Evolutionary conservation across 1,140 invertebrate species (phyloP), one percentile per base, ranked within the genome.

Genomic region (Drosophila novamexicana): DNA sequence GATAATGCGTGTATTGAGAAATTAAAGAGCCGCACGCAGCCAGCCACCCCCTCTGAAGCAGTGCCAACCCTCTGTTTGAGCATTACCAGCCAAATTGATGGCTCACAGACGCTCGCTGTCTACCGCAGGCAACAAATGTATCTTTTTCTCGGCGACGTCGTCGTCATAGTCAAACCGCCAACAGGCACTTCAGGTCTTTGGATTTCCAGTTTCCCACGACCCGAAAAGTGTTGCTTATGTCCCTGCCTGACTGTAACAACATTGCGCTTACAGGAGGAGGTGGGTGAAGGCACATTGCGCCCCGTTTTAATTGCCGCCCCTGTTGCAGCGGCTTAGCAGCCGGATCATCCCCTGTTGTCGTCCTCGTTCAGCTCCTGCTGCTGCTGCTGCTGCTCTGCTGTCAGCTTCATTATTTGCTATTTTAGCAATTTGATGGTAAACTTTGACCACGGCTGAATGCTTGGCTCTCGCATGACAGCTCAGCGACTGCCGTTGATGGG

Each of bases 381-480:
- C 18, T 5, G 9, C 18, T 5, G 9, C 16, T 40, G 36, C 69
- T 50, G 32, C 68, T 50, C 58, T 64, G 75, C 82, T 86, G 83
- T 86, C 83, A 80, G 73, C 80, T 80, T 89, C 84, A 89, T 89
- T 89, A 89, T 89, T 89, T 89, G 84, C 84, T 89, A 89, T 89
- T 89, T 89, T 89, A 89, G 84, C 84, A 89, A 89, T 89, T 89
- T 79, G 85, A 89, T 81, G 85, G 80, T 80, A 78, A 89, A 81
- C 85, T 89, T 89, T 83, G 79, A 65, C 75, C 81, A 84, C 65
- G 81, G 69, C 70, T 81, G 68, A 66, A 65, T 69, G 72, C 50
- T 72, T 72, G 49, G 36, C 67, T 32, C 39, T 45, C 50, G 42
- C 49, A 34, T 81, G 77, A 72, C 77, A 74, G 57, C 50, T 52